Conservation (phyloP, 2,113 vertebrate species). For the Apodemus speciosus region DNA sequence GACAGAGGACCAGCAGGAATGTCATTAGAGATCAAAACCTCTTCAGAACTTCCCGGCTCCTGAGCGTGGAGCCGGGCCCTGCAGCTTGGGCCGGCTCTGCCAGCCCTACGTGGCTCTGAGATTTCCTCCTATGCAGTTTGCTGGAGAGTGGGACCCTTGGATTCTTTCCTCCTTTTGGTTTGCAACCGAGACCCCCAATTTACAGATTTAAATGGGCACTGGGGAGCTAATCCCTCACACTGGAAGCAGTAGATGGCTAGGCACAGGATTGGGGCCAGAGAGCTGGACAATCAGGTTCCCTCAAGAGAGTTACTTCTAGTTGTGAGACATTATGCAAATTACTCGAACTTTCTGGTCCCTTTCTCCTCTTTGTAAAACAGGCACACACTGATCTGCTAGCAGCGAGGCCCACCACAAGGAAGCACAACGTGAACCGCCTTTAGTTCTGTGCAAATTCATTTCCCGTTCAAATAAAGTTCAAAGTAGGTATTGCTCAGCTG, state of each 20-base stretch:
- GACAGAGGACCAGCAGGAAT: slow-evolving; percentile 46
- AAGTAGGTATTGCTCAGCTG: not conserved
- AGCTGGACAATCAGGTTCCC: not conserved
- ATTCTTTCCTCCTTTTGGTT: not conserved
- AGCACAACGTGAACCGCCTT: not conserved
- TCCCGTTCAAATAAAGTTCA: not conserved
- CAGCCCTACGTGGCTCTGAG: not conserved
- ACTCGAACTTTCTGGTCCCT: not conserved
- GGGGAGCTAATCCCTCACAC: not conserved
- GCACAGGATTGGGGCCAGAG: not conserved
- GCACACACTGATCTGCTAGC: not conserved
- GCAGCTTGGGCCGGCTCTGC: not conserved
- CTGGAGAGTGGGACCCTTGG: not conserved
- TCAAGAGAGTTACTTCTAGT: not conserved
- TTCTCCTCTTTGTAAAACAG: slow-evolving; percentile 31
- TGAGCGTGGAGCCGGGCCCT: no score
- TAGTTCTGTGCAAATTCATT: not conserved
- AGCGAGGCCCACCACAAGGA: not conserved
- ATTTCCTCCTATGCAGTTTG: no score
- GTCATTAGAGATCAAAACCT: not conserved
- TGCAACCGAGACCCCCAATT: not conserved
- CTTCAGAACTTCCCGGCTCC: not conserved
- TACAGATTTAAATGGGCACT: not conserved
- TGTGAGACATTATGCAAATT: slow-evolving; percentile 27
- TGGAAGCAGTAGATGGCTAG: not conserved